Base-by-base conservation (phyloP, 2,797 vertebrate species). In the Esox masquinongy region DNA sequence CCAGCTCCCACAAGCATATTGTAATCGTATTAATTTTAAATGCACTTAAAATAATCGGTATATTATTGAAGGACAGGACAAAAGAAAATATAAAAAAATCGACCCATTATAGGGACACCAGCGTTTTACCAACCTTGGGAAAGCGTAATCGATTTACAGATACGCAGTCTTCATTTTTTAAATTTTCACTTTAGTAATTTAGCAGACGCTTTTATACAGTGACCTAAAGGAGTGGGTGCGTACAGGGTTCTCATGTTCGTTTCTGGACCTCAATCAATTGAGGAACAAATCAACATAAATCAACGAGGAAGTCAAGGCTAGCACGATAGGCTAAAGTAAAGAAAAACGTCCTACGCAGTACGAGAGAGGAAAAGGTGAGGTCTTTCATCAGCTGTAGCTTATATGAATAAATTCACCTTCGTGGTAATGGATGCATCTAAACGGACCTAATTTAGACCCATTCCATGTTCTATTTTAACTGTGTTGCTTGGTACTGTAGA, bases 31-130 rank as follows among this genome's bases (percentile, higher is more conserved):
- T 31, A 81, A 81, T 79, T 80, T 72, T 64, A 70, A 67, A 79
- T 79, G 79, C 73, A 79, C 59, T 77, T 80, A 72, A 61, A 85
- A 75, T 78, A 77, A 72, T 53, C 86, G 24, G 66, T 63, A 86
- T 86, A 90, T 88, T 89, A 87, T 77, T 86, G 84, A 85, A 84
- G 84, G 80, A 82, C 76, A 72, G 82, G 84, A 89, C 86, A 89
- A 84, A 91, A 89, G 87, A 85, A 83, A 77, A 78, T 79, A 68
- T 63, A 22, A 29, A 73, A 86, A 31, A 31, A 31, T 31, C 29
- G 29, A 31, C 29, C 29, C 29, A 80, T 89, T 88, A 83, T 75
- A 77, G 68, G 78, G 76, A 63, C 74, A 78, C 24, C 82, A 78
- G 69, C 70, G 70, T 72, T 53, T 8, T 29, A 17, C 19, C 85